Conservation (phyloP, 2,888 invertebrate genomes). For the Pinctada fucata region DNA sequence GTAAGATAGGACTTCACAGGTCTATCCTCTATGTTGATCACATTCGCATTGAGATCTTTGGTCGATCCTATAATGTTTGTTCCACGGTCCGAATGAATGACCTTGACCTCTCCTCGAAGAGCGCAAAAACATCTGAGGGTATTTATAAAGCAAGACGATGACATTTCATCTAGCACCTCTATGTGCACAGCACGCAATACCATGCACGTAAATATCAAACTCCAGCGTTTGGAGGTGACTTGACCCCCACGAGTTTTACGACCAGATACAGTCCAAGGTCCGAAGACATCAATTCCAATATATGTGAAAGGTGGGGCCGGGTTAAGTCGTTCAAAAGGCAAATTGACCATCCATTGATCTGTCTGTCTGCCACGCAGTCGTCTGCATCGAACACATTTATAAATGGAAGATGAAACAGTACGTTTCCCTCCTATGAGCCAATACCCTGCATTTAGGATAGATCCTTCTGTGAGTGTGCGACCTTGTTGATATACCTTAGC, state of each 20-base stretch:
- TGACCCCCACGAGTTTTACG: not conserved
- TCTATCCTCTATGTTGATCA: slow-evolving; percentile 18
- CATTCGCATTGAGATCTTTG: slow-evolving; percentile 12
- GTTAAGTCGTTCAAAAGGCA: slow-evolving; percentile 16
- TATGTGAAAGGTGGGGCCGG: slow-evolving; percentile 8
- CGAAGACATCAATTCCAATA: not conserved
- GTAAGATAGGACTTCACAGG: not conserved
- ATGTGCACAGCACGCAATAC: not conserved
- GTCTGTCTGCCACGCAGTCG: not conserved
- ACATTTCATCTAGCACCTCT: not conserved
- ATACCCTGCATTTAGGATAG: not conserved
- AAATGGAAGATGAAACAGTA: not conserved
- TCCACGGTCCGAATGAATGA: slow-evolving; percentile 30
- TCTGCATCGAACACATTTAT: not conserved
- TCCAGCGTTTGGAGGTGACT: not conserved
- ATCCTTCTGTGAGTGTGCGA: not conserved
- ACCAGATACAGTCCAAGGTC: not conserved
- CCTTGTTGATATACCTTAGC: not conserved
- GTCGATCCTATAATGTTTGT: slow-evolving; percentile 37
- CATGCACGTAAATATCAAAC: not conserved
- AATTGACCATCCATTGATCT: not conserved
- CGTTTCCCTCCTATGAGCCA: not conserved
- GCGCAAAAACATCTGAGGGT: slow-evolving; percentile 26
- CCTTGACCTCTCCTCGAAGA: slow-evolving; percentile 28
- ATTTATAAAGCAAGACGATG: slow-evolving; percentile 4